phyloP scores from a whole-genome alignment of 53 echinoderm and acorn worm species.

The Echinarachnius parma region DNA sequence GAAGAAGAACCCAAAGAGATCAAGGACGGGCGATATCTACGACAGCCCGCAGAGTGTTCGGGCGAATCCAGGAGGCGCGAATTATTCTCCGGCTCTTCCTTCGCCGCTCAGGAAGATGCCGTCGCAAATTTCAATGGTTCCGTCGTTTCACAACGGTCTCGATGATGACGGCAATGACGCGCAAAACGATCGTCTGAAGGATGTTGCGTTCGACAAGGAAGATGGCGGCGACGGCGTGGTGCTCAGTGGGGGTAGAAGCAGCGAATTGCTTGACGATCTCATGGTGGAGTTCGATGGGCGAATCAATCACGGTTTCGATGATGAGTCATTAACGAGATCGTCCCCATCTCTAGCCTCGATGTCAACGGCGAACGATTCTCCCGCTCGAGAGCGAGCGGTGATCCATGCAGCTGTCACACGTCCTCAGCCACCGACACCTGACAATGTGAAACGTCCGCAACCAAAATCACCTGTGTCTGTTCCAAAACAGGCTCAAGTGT shows the following conservation, averaged over 20 bases:
- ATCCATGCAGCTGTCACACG: conserved; percentile 9
- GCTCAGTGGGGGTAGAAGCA: background rate
- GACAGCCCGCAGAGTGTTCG: conserved; percentile 1
- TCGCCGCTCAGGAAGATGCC: background rate
- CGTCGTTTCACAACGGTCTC: conserved; percentile 10
- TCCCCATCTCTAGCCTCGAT: conserved; percentile 9
- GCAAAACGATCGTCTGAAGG: background rate
- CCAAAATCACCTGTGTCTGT: background rate
- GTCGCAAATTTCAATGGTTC: conserved; percentile 2
- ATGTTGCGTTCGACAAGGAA: background rate
- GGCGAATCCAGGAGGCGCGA: background rate
- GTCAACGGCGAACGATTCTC: conserved; percentile 4
- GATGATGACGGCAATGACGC: conserved; percentile 1
- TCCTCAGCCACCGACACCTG: too few relatives aligned
- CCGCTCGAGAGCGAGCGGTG: background rate
- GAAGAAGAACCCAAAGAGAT: conserved; percentile 41
- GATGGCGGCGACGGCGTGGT: background rate
- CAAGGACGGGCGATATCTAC: conserved; percentile 10
- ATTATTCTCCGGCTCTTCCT: background rate
- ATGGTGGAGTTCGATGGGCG: conserved; percentile 40
- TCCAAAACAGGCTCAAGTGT: background rate
- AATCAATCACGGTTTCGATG: conserved; percentile 29
- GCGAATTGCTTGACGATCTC: conserved; percentile 25
- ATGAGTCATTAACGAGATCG: conserved; percentile 24
- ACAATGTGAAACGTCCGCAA: too few relatives aligned